A percentile compares a stretch with the other conserved stretches of the same genome.
These are phyloP conservation scores for Tragelaphus imberbis DNA, from an alignment of 2,113 vertebrate genomes.

Conservation along the genomic window DNA sequence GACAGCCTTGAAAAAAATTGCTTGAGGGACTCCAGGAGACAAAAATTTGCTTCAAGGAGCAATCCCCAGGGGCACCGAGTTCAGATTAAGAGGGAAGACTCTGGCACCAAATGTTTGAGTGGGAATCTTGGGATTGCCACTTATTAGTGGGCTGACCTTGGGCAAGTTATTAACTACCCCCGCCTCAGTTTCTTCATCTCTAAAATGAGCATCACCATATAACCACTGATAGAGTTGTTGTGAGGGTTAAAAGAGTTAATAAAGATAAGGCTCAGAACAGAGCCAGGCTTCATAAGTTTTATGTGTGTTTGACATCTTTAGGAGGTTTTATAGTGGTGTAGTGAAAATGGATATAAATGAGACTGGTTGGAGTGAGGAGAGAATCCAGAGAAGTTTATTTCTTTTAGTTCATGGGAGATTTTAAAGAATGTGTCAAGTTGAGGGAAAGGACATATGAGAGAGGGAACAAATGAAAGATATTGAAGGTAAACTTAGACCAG, in stretches of 20 bases:
- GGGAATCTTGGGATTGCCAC: neutral
- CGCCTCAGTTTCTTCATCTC: neutral
- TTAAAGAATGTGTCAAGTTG: neutral
- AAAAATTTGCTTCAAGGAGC: neutral
- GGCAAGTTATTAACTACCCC: neutral
- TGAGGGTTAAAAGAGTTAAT: neutral
- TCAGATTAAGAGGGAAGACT: neutral
- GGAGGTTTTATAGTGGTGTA: neutral
- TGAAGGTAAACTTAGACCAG: neutral
- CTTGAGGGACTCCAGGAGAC: neutral
- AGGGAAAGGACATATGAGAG: neutral
- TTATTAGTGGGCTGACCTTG: neutral
- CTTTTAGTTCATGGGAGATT: neutral
- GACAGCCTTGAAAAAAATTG: neutral
- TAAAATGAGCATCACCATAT: neutral
- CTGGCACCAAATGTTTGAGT: neutral
- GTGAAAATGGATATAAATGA: neutral
- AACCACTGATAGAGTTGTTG: neutral
- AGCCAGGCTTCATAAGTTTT: neutral
- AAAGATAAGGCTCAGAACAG: neutral
- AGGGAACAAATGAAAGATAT: neutral
- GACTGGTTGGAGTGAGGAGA: neutral
- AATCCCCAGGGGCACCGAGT: accelerated
- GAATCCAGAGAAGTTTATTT: neutral
- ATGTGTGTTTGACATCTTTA: neutral